These are phyloP conservation scores for Pinctada fucata DNA, from an alignment of 2,888 invertebrate species.

Conservation along the genomic window DNA sequence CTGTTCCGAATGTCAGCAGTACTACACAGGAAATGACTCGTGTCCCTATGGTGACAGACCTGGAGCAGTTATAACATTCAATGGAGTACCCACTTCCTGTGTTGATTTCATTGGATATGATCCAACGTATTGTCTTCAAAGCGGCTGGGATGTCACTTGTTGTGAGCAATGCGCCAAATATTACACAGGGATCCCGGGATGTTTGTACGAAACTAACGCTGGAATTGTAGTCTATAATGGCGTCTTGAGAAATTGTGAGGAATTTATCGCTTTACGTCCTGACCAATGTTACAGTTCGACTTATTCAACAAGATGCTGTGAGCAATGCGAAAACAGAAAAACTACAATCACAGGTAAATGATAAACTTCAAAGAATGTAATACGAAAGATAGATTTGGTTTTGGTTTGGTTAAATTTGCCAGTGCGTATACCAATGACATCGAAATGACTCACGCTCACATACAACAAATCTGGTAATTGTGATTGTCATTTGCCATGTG, in stretches of 20 bases:
- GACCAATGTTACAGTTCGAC: neutral
- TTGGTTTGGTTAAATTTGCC: too few species aligned
- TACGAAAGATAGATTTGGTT: too few species aligned
- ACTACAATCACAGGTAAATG: neutral
- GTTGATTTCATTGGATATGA: neutral
- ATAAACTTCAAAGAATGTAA: too few species aligned
- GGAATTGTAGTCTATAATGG: neutral
- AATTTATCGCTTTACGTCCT: neutral
- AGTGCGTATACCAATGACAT: too few species aligned
- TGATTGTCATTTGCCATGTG: too few species aligned
- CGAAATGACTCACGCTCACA: too few species aligned
- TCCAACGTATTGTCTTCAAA: neutral
- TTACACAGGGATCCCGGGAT: neutral
- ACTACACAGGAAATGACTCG: neutral
- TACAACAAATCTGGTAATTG: too few species aligned
- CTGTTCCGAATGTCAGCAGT: neutral
- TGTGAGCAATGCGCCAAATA: neutral
- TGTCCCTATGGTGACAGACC: neutral
- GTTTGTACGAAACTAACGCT: neutral
- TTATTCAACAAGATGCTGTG: neutral
- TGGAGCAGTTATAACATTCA: neutral
- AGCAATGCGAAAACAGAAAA: neutral
- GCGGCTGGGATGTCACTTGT: neutral
- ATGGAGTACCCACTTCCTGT: neutral
- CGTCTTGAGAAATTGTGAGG: neutral